These are phyloP conservation scores for Drosophila mercatorum DNA, from an alignment of 2,888 invertebrate genomes.

Conservation along the genomic window DNA sequence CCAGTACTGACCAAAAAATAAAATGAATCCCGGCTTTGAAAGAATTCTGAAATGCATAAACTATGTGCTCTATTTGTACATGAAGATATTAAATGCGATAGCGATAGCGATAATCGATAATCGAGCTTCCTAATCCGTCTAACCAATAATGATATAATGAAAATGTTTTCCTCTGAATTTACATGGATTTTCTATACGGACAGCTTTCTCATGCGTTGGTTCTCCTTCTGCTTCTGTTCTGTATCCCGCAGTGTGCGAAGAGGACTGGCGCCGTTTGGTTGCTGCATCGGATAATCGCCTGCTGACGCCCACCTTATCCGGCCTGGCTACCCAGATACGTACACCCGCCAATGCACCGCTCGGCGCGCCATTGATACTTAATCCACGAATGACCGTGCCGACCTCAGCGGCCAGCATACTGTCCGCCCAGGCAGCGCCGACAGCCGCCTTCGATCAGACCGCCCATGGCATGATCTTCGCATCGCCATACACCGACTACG, in stretches of 20 bases:
- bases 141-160: conserved; percentile 55
- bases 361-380: conserved; percentile 95
- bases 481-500: conserved; percentile 92
- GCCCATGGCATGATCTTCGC: conserved; percentile 91
- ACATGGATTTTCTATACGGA: conserved; percentile 68
- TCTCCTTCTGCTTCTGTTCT: conserved; percentile 75
- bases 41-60: conserved; percentile 14
- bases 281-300: conserved; percentile 93
- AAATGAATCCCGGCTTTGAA: conserved; percentile 18
- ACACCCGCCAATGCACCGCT: conserved; percentile 91
- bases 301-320: conserved; percentile 86
- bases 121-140: conserved; percentile 40
- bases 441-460: conserved; percentile 88
- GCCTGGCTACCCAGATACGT: conserved; percentile 88
- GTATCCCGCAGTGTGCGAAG: conserved; percentile 90
- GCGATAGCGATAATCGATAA: conserved; percentile 13
- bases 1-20: conserved; percentile 42
- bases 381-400: conserved; percentile 94
- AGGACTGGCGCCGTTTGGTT: conserved; percentile 93
- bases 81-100: neutral
- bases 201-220: conserved; percentile 78
- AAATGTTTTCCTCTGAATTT: conserved; percentile 57
- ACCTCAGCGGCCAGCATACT: conserved; percentile 89
- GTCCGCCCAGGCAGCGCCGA: conserved; percentile 86
- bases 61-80: neutral